Conservation (phyloP, 2,888 invertebrate species). For the Acanthosepion esculentum region DNA sequence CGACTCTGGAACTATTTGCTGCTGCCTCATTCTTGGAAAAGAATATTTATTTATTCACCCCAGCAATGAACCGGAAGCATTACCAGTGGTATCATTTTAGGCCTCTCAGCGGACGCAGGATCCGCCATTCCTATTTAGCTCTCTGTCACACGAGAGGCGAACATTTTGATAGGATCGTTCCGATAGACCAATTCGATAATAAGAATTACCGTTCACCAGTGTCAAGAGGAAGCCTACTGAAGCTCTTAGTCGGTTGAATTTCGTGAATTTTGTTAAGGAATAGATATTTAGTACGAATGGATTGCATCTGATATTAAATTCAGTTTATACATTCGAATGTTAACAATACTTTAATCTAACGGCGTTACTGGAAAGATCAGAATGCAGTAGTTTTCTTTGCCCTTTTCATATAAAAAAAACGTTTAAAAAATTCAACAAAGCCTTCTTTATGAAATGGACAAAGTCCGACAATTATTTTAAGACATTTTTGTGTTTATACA, state of each 20-base stretch:
- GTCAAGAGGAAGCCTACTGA: not conserved
- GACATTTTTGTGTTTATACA: no score
- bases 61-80: not conserved
- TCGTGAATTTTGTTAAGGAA: no score
- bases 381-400: no score
- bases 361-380: no score
- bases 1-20: conserved; percentile 35
- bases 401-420: no score
- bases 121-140: not conserved
- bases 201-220: conserved; percentile 1
- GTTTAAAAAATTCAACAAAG: no score
- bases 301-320: no score
- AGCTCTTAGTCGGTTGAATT: not conserved
- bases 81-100: conserved; percentile 16
- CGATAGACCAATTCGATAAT: not conserved
- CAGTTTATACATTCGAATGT: no score
- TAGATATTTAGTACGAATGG: no score
- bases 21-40: not conserved
- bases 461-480: no score
- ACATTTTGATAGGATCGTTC: conserved; percentile 37
- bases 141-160: not conserved
- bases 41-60: conserved; percentile 25
- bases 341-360: no score
- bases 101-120: not conserved
- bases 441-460: no score